These are phyloP conservation scores for Uropetala carovei DNA, from an alignment of 2,888 invertebrate genomes.

Conservation along the genomic window DNA sequence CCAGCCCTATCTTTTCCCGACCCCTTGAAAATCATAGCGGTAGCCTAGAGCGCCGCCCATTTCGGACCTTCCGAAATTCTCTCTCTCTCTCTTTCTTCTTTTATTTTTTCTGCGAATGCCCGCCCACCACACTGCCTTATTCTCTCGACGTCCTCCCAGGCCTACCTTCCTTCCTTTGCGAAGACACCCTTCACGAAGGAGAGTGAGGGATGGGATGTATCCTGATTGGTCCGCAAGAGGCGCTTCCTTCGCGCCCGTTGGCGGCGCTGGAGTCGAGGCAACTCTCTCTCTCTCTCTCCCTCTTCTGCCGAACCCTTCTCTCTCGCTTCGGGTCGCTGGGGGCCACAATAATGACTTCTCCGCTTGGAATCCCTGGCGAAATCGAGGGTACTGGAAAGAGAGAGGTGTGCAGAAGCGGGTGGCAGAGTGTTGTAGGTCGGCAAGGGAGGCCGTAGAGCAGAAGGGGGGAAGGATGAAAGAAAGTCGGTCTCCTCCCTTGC, in stretches of 20 bases:
- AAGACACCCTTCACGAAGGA: neutral
- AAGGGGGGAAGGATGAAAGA: neutral
- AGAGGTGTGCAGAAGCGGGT: neutral
- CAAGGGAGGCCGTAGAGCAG: too few relatives aligned
- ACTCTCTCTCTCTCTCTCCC: neutral
- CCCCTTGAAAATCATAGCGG: neutral
- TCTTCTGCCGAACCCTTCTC: neutral
- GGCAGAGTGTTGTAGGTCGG: neutral
- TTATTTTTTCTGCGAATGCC: neutral
- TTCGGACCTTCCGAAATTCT: neutral
- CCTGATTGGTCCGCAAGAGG: slow-evolving; percentile 36
- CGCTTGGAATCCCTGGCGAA: slow-evolving; percentile 47
- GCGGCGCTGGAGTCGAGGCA: slow-evolving; percentile 30
- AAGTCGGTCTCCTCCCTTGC: neutral
- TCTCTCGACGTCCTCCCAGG: neutral
- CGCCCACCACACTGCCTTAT: neutral
- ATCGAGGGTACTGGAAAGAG: slow-evolving; percentile 32
- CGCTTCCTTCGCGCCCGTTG: neutral
- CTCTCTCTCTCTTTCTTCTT: neutral
- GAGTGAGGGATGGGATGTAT: neutral
- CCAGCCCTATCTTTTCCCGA: too few relatives aligned
- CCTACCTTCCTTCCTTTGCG: neutral
- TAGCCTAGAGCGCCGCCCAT: neutral
- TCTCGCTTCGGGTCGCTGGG: slow-evolving; percentile 15
- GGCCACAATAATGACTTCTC: slow-evolving; percentile 50